Evolutionary conservation across 2,797 vertebrate genomes (phyloP).

Genomic region (Staurois parvus): DNA sequence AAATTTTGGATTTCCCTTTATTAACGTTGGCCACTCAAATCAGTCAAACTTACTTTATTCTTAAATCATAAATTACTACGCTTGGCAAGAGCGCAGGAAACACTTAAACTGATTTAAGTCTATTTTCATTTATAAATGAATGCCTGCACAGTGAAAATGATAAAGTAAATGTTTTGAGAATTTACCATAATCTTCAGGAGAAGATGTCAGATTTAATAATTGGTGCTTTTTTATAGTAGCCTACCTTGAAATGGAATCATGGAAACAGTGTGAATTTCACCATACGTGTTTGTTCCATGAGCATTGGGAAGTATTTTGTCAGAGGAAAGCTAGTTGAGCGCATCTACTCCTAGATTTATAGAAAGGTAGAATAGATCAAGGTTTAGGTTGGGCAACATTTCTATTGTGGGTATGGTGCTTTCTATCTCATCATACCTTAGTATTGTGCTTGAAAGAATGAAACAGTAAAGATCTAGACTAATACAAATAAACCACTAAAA

Average conservation of each 20-base stretch:
- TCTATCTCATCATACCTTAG: neutral
- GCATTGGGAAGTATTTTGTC: neutral
- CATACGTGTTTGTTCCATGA: neutral
- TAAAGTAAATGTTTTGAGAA: conserved; percentile 44
- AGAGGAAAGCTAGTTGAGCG: neutral
- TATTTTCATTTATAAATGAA: conserved; percentile 47
- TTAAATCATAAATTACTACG: conserved; percentile 41
- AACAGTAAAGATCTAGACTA: no score
- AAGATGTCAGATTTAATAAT: conserved; percentile 37
- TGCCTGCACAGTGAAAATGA: conserved; percentile 37
- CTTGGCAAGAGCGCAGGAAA: conserved; percentile 51
- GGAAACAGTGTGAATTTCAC: neutral
- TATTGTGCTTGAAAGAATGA: neutral
- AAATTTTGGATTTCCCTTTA: conserved; percentile 53
- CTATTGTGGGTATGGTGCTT: neutral
- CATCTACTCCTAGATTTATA: neutral
- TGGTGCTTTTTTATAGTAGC: neutral
- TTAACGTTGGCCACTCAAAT: conserved; percentile 53
- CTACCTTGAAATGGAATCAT: neutral
- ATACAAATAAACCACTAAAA: no score
- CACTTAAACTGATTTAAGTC: conserved; percentile 55
- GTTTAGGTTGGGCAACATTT: no score
- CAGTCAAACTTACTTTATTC: conserved; percentile 42
- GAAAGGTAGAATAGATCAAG: neutral
- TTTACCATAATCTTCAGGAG: conserved; percentile 21